These are phyloP conservation scores for rat (Rattus norvegicus) DNA, from an alignment of 2,113 vertebrate genomes.

Conservation along the genomic window DNA sequence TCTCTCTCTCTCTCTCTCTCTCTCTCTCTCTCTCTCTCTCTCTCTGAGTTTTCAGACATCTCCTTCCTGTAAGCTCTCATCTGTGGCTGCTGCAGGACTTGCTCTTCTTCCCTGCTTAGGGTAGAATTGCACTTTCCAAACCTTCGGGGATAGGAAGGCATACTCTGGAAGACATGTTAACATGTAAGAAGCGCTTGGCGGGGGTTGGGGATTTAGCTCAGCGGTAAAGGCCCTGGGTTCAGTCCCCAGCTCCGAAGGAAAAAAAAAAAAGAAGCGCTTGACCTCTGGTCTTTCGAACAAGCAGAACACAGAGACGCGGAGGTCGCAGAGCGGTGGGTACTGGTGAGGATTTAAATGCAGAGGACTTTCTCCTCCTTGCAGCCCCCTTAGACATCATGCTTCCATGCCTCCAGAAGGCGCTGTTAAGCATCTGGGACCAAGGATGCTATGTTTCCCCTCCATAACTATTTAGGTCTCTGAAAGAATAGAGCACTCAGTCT, in stretches of 20 bases:
- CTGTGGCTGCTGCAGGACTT: fast-evolving
- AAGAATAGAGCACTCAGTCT: not conserved
- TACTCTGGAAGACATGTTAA: not conserved
- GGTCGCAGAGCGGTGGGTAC: not conserved
- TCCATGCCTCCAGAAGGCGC: not conserved
- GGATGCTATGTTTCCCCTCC: not conserved
- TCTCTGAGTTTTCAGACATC: not conserved
- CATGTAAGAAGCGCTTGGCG: not conserved
- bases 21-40: too few species aligned
- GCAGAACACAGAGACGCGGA: not conserved
- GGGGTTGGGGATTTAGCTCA: too few species aligned
- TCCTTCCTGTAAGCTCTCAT: not conserved
- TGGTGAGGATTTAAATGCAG: not conserved
- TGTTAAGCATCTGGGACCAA: not conserved
- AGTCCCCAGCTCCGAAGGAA: too few species aligned
- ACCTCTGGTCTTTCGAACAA: not conserved
- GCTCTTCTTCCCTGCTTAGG: too few species aligned
- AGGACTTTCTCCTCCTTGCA: not conserved
- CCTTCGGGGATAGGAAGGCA: not conserved
- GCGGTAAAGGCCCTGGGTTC: too few species aligned
- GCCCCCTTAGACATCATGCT: not conserved
- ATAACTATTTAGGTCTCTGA: not conserved
- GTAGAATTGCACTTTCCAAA: not conserved
- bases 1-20: too few species aligned
- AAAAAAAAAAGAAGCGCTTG: not conserved